Base-by-base conservation (phyloP, 2,113 vertebrate species). In the Eleginops maclovinus region DNA sequence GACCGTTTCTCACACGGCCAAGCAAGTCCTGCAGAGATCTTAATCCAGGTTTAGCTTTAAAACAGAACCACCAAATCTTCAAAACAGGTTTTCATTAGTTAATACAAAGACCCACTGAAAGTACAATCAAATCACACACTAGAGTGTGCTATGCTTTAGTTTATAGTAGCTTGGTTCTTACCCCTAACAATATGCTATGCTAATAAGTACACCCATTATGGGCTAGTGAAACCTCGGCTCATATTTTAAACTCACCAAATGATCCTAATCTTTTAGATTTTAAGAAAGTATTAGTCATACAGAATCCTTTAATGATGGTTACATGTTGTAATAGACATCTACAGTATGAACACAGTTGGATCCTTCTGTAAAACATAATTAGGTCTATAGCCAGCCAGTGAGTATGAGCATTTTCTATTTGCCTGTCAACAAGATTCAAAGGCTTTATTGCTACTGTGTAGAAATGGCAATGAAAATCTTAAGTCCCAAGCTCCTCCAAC, bases 1-100 rank as follows among this genome's bases (percentile, higher is more conserved):
- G 44, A 31, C 28, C 22, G 62, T 81, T 77, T 59, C 44, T 59
- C 63, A 70, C 31, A 54, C 17, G 24, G 63, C 13, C 5, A 2
- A 46, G 13, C n/a, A 49, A 47, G 58, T 40, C 46, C 17, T 5
- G 68, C 10, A 70, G 36, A 69, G 53, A 43, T 36, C 40, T n/a
- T n/a, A 22, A 40, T 40, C 22, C 13, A 49, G 44, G 26, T 58
- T 47, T 21, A 36, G 11, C 55, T 56, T n/a, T 16, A 31, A 56
- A 46, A 49, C 1, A 40, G 53, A 65, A 11, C 21, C 11, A 21
- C 4, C 14, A 49, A 26, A 50, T n/a, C 11, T 43, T 16, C 12
- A 3, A 6, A 15, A 26, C 1, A 8, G 24, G 8, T 9, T 56
- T 71, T 26, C 11, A 54, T 31, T 43, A 8, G 1, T 61, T 36